Evolutionary conservation across 2,113 vertebrate genomes (phyloP).

Genomic region (Oryzias javanicus): DNA sequence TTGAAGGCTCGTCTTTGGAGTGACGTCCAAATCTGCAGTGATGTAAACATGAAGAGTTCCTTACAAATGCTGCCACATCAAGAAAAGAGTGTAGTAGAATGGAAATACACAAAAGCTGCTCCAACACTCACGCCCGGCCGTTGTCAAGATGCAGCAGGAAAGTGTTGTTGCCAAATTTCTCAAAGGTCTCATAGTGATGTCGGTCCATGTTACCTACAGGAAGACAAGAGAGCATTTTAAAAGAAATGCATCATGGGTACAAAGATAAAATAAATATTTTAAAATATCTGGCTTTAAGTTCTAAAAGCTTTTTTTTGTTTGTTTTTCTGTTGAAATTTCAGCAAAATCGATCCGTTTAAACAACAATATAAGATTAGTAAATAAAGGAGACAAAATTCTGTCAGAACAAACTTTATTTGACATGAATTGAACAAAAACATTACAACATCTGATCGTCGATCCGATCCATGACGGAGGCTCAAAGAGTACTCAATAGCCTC

Average conservation of each 20-base stretch:
- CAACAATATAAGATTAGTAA: not conserved
- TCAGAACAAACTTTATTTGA: conserved; percentile 2
- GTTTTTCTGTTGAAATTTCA: too few species aligned
- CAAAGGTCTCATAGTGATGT: conserved; percentile 86
- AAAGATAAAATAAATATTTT: not conserved
- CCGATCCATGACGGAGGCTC: not conserved
- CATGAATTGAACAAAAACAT: not conserved
- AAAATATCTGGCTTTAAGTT: too few species aligned
- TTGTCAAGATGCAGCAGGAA: conserved; percentile 86
- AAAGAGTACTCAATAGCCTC: conserved; percentile 68
- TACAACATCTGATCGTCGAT: not conserved
- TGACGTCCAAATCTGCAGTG: conserved; percentile 80
- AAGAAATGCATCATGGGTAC: not conserved
- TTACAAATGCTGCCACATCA: not conserved
- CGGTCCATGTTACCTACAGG: conserved; percentile 85
- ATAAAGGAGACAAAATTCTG: not conserved
- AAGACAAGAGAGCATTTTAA: not conserved
- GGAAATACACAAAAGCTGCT: not conserved
- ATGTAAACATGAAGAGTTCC: conserved; percentile 8
- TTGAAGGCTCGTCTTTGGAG: conserved; percentile 82
- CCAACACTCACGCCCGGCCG: conserved; percentile 76
- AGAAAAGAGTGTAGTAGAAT: not conserved
- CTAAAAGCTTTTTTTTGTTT: too few species aligned
- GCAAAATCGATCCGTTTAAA: too few species aligned
- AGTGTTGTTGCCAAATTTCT: conserved; percentile 85